These are phyloP conservation scores for Torymus aiolomorphi DNA, from an alignment of 2,888 invertebrate genomes.

Conservation along the genomic window DNA sequence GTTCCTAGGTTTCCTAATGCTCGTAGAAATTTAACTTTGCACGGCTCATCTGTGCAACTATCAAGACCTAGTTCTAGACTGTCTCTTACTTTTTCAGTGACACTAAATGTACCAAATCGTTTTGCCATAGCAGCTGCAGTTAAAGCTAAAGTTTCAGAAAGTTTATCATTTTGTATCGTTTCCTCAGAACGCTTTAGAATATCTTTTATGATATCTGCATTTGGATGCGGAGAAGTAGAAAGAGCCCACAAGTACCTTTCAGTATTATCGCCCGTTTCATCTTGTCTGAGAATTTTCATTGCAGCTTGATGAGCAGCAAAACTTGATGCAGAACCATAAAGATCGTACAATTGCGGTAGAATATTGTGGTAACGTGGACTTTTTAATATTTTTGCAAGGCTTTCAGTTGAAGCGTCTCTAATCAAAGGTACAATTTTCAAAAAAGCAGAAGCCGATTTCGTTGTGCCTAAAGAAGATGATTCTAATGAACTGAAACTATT, in stretches of 20 bases:
- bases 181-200: constrained; percentile 76
- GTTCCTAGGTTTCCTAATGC: constrained; percentile 84
- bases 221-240: constrained; percentile 79
- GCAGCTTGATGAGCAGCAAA: constrained; percentile 82
- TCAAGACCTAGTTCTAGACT: constrained; percentile 75
- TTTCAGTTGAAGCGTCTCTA: constrained; percentile 79
- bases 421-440: constrained; percentile 81
- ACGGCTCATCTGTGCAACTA: constrained; percentile 78
- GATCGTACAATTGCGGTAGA: constrained; percentile 82
- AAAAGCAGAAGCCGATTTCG: constrained; percentile 81
- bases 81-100: constrained; percentile 67
- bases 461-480: constrained; percentile 79
- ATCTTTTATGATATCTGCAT: constrained; percentile 80
- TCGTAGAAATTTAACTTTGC: constrained; percentile 80
- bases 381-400: constrained; percentile 79
- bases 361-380: constrained; percentile 79
- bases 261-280: constrained; percentile 78
- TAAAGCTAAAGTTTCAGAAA: constrained; percentile 82
- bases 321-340: constrained; percentile 84
- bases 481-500: constrained; percentile 78
- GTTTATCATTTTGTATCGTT: constrained; percentile 78
- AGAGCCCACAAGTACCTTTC: constrained; percentile 87
- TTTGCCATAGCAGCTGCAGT: constrained; percentile 81
- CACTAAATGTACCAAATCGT: constrained; percentile 63
- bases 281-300: constrained; percentile 79